A percentile compares a stretch with the other conserved stretches of the same genome.
phyloP scores from a whole-genome alignment of 2,888 invertebrate genomes.

The Lasius platythorax region DNA sequence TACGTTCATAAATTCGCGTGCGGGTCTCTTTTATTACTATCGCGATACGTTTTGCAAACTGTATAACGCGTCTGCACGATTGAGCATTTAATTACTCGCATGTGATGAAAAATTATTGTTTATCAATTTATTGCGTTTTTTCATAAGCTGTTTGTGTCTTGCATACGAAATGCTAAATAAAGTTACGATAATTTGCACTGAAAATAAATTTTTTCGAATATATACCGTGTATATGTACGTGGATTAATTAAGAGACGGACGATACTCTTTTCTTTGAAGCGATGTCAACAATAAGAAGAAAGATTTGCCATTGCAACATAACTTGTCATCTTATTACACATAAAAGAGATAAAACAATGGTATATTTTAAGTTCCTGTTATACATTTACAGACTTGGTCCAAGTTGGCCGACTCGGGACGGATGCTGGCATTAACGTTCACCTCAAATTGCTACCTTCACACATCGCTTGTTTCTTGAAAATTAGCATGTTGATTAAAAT shows the following conservation, averaged over 20 bases:
- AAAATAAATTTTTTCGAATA: background rate
- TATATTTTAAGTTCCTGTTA: conserved; percentile 4
- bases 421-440: conserved; percentile 11
- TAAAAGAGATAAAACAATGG: conserved; percentile 5
- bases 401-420: background rate
- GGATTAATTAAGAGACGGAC: background rate
- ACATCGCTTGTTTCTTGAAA: conserved; percentile 41
- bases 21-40: conserved; percentile 29
- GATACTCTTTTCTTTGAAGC: background rate
- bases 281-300: background rate
- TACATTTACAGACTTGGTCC: background rate
- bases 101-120: conserved; percentile 8
- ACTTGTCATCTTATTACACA: conserved; percentile 11
- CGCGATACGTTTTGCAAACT: conserved; percentile 28
- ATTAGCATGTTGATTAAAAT: conserved; percentile 55
- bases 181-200: background rate
- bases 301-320: background rate
- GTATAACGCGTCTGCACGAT: conserved; percentile 32
- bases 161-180: background rate
- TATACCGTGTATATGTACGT: background rate
- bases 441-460: conserved; percentile 38
- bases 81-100: background rate
- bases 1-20: conserved; percentile 19
- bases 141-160: background rate
- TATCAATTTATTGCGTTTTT: conserved; percentile 13